Base-by-base conservation (phyloP, 2,797 vertebrate species). In the Tenualosa ilisha region DNA sequence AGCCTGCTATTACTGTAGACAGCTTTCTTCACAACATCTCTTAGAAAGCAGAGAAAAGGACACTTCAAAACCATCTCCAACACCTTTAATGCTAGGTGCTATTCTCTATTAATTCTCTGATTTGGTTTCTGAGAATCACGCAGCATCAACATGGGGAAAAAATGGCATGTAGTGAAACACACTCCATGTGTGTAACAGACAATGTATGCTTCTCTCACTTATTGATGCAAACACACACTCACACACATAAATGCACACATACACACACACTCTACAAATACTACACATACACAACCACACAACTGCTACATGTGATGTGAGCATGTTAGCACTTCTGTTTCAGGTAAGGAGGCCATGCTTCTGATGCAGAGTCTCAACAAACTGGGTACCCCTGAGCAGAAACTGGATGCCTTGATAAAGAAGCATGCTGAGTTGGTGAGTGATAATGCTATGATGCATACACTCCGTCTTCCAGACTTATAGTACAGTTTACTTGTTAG, bases 361-460 rank as follows among this genome's bases (percentile, higher is more conserved):
- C 93, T 99, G 86, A 97, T 99, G 96, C 98, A 99, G 92, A 98
- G 94, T 89, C 86, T 99, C 90, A 99, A 96, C 93, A 99, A 98
- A 91, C 92, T 99, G 15, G 96, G 92, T 88, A 96, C 94, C 37
- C 94, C 98, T 7, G 97, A 99, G 65, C 96, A 97, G 91, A 99
- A 98, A 91, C 93, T 99, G 88, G 98, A 99, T 54, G 94, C 97
- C 87, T 94, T 99, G 91, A 97, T 98, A 91, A 98, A 97, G 96
- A 99, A 99, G 91, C 99, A 99, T 81, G 97, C 97, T 2, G 97
- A 99, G 90, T 91, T 99, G 97, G 98, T 99, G 94, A 96, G 97
- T 51, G 50, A 51, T 12, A 9, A 51, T 51, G 11, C 0, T 51
- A 7, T 6, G 7, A 51, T 51, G 9, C 11, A 51, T 51, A 51